phyloP scores from a whole-genome alignment of 2,888 invertebrate species.

The Neria commutata region DNA sequence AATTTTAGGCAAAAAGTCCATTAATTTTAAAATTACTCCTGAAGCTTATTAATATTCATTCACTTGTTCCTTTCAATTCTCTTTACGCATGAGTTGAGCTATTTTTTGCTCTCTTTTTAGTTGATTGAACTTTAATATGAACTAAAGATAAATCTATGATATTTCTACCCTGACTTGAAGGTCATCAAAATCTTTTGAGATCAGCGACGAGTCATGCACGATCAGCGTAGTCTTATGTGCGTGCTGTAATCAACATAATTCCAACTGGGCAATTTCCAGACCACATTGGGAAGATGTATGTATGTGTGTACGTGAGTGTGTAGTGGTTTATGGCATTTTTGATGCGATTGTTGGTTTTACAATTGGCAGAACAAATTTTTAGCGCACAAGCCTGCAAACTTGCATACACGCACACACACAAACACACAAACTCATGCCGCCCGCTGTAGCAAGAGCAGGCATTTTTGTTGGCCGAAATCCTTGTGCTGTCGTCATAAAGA shows the following conservation, averaged over 20 bases:
- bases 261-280: too few species aligned
- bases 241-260: too few species aligned
- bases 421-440: neutral
- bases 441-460: too few species aligned
- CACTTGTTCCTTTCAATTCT: too few species aligned
- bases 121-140: too few species aligned
- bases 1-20: too few species aligned
- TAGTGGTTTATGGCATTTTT: neutral
- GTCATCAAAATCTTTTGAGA: neutral
- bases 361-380: conserved; percentile 7
- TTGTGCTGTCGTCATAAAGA: conserved; percentile 6
- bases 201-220: neutral
- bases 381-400: neutral
- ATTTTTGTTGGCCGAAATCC: conserved; percentile 41
- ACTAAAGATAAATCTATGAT: too few species aligned
- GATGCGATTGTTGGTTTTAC: conserved; percentile 6
- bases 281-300: too few species aligned
- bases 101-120: too few species aligned
- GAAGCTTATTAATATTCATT: too few species aligned
- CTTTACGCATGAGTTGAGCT: too few species aligned
- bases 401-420: neutral
- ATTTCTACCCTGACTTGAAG: neutral
- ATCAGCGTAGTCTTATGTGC: neutral
- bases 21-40: too few species aligned
- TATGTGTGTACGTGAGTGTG: neutral